Evolutionary conservation across 2,888 invertebrate genomes (phyloP).

Genomic region (Tiliacea citrago): DNA sequence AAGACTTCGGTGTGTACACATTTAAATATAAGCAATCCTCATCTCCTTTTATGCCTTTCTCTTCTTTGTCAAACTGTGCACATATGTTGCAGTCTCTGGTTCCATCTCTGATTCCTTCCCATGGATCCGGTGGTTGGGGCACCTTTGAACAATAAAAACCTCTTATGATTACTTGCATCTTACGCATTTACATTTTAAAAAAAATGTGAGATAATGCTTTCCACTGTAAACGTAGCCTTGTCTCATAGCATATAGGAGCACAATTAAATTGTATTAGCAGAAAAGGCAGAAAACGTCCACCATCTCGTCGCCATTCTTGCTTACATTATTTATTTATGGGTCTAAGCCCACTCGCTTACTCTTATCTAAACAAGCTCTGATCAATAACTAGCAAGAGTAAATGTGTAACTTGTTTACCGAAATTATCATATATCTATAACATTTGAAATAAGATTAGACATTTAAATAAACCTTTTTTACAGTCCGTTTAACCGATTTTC

Average conservation of each 20-base stretch:
- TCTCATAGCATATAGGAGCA: neutral
- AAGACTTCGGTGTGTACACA: constrained; percentile 91
- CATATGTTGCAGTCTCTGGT: constrained; percentile 91
- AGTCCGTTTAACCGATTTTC: too few species aligned
- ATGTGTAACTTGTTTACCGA: neutral
- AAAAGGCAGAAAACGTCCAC: neutral
- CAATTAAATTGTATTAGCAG: neutral
- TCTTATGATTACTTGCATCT: constrained; percentile 6
- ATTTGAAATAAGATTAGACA: too few species aligned
- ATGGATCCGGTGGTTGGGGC: constrained; percentile 83
- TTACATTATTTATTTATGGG: neutral
- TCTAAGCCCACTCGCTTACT: neutral
- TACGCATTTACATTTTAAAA: neutral
- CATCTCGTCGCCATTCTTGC: neutral
- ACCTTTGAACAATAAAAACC: constrained; percentile 73
- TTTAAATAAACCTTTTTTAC: too few species aligned
- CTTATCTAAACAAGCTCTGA: neutral
- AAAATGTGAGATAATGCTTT: neutral
- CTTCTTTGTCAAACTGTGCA: constrained; percentile 91
- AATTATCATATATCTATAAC: neutral
- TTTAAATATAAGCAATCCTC: constrained; percentile 93
- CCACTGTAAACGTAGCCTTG: neutral
- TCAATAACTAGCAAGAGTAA: neutral
- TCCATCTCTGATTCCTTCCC: constrained; percentile 92
- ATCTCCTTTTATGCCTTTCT: constrained; percentile 88